A percentile compares a stretch with the other conserved stretches of the same genome.
phyloP scores from a whole-genome alignment of 2,113 vertebrate species.

The Emydura subglobosa region DNA sequence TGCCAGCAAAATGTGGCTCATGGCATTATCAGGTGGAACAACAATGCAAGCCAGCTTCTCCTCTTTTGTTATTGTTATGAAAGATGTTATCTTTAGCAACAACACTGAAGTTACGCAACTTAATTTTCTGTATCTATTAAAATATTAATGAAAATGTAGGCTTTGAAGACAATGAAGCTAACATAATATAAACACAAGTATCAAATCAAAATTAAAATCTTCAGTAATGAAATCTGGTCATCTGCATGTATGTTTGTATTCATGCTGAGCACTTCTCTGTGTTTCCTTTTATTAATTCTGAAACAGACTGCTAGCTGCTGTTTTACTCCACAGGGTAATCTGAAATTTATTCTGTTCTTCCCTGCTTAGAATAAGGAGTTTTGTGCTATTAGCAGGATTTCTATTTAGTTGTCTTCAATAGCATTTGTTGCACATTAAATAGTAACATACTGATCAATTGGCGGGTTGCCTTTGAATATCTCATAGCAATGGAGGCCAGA shows the following conservation, averaged over 20 bases:
- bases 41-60: background rate
- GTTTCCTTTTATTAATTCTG: slow-evolving; percentile 56
- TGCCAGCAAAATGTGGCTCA: background rate
- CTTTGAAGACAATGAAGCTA: slow-evolving; percentile 1
- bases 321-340: slow-evolving; percentile 12
- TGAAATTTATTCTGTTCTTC: background rate
- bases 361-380: slow-evolving; percentile 26
- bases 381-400: background rate
- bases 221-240: slow-evolving; percentile 49
- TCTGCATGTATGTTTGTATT: background rate
- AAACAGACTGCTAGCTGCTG: slow-evolving; percentile 41
- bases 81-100: slow-evolving; percentile 62
- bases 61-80: slow-evolving; percentile 45
- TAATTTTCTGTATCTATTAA: slow-evolving; percentile 6
- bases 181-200: slow-evolving; percentile 22
- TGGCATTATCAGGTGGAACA: background rate
- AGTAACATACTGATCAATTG: slow-evolving; percentile 48
- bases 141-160: slow-evolving; percentile 49
- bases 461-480: background rate
- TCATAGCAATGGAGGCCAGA: slow-evolving; percentile 8
- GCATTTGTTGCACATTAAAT: slow-evolving; percentile 43
- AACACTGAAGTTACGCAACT: slow-evolving; percentile 11
- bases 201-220: slow-evolving; percentile 73
- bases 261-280: background rate
- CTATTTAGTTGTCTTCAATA: slow-evolving; percentile 52